These are phyloP conservation scores for Manacus vitellinus DNA, from an alignment of 2,113 vertebrate species.

Conservation along the genomic window DNA sequence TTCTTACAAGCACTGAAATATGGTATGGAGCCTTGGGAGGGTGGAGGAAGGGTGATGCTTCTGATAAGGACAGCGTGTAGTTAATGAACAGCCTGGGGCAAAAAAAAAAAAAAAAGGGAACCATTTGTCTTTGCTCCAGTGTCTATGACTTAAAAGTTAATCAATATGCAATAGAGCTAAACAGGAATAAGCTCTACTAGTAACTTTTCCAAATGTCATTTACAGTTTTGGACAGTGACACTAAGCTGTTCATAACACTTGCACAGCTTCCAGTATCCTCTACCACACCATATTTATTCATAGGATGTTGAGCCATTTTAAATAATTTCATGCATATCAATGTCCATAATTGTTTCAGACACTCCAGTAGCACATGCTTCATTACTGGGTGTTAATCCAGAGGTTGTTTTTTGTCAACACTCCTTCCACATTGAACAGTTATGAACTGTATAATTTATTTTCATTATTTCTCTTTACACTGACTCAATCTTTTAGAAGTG, in stretches of 20 bases:
- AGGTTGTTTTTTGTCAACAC: conserved; percentile 53
- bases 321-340: conserved; percentile 63
- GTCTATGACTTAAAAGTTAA: conserved; percentile 17
- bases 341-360: conserved; percentile 62
- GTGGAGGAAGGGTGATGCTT: background rate
- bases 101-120: background rate
- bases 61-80: background rate
- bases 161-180: background rate
- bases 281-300: conserved; percentile 59
- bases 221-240: conserved; percentile 5
- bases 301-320: conserved; percentile 48
- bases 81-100: background rate
- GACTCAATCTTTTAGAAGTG: conserved; percentile 1
- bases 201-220: background rate
- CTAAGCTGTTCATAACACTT: conserved; percentile 15
- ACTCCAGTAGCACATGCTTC: conserved; percentile 61
- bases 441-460: conserved; percentile 8
- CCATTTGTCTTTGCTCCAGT: background rate
- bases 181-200: background rate
- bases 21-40: background rate
- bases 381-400: conserved; percentile 49
- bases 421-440: conserved; percentile 4
- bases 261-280: conserved; percentile 21
- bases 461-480: conserved; percentile 30
- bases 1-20: conserved; percentile 1